Evolutionary conservation across 1,140 invertebrate species (phyloP).

Genomic region (Lepidurus couesii): DNA sequence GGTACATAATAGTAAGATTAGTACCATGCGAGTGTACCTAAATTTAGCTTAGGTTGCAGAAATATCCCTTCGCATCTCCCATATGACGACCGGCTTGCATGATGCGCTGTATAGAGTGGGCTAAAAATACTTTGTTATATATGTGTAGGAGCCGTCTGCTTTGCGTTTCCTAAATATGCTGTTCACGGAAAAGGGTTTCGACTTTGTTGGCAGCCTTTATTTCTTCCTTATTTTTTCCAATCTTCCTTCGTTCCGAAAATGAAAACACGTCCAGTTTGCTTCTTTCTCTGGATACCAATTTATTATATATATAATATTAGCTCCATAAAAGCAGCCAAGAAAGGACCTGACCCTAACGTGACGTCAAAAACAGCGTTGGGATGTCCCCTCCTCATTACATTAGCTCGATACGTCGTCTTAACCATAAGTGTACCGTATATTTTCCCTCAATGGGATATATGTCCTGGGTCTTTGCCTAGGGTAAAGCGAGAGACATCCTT

Average conservation of each 20-base stretch:
- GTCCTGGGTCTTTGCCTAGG: slow-evolving; percentile 5
- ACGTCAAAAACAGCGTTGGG: background rate
- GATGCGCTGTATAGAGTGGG: background rate
- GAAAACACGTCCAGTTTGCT: too few relatives aligned
- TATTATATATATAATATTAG: too few relatives aligned
- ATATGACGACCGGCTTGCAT: background rate
- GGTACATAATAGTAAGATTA: background rate
- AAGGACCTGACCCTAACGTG: background rate
- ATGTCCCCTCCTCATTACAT: background rate
- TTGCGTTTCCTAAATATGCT: background rate
- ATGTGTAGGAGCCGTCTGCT: background rate
- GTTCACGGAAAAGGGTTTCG: background rate
- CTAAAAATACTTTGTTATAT: background rate
- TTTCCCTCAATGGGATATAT: background rate
- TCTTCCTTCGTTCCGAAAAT: too few relatives aligned
- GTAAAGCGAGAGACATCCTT: background rate
- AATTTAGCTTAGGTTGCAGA: background rate
- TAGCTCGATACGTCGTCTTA: background rate
- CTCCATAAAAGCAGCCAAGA: too few relatives aligned
- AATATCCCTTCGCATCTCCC: background rate
- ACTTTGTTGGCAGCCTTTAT: background rate
- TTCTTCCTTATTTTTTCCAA: background rate
- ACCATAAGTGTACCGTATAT: slow-evolving; percentile 6
- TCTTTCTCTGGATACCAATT: too few relatives aligned
- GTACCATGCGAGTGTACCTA: background rate